A percentile compares a stretch with the other conserved stretches of the same genome.
These are phyloP conservation scores for Stichodactyla helianthus DNA, from an alignment of 64 coral and sea anemone genomes.

Conservation along the genomic window DNA sequence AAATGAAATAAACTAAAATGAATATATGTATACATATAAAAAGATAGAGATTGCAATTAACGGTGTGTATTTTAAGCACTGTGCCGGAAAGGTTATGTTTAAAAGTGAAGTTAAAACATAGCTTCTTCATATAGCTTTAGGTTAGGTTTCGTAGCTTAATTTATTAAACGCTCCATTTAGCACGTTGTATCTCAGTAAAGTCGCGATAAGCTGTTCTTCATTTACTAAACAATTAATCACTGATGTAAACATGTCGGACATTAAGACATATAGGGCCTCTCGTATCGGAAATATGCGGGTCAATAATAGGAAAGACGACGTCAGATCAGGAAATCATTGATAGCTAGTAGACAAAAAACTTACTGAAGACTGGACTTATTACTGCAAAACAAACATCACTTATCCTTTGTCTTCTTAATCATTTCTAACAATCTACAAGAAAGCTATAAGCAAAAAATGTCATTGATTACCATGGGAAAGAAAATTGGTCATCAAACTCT, in stretches of 20 bases:
- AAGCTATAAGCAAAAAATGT: background rate
- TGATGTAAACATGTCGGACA: background rate
- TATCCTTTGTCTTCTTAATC: background rate
- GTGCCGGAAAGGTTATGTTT: too few species aligned
- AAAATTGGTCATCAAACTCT: background rate
- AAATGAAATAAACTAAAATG: too few species aligned
- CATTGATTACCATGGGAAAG: too few species aligned
- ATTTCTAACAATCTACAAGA: slow-evolving; percentile 6
- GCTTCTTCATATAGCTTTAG: too few species aligned
- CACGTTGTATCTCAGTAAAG: background rate
- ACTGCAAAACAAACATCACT: slow-evolving; percentile 3
- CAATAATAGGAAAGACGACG: background rate
- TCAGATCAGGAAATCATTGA: background rate
- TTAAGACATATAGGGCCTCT: background rate
- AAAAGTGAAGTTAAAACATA: too few species aligned
- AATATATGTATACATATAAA: too few species aligned
- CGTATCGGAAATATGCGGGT: background rate
- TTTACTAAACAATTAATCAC: slow-evolving; percentile 3
- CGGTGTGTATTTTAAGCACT: too few species aligned
- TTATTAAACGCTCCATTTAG: background rate
- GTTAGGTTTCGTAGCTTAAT: background rate
- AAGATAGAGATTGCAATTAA: too few species aligned
- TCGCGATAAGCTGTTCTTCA: background rate
- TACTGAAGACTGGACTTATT: background rate
- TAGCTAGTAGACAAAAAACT: background rate